phyloP scores from a whole-genome alignment of 1,140 invertebrate species.

The Papilio dardanus region DNA sequence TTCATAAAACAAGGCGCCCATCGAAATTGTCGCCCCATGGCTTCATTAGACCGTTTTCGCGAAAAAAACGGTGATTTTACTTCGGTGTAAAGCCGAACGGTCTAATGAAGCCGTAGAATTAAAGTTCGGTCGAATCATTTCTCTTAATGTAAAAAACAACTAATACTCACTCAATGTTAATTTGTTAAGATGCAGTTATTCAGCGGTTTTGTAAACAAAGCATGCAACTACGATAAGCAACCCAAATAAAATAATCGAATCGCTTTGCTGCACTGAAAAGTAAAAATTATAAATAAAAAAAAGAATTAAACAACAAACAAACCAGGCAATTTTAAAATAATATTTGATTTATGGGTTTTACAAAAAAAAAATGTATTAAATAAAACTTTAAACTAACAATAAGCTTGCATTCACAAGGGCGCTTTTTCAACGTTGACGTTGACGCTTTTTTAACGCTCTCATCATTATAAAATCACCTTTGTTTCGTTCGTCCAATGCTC shows the following conservation, averaged over 20 bases:
- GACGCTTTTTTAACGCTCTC: too few relatives aligned
- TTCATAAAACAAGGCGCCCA: too few relatives aligned
- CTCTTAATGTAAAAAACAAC: constrained; percentile 35
- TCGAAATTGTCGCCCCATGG: too few relatives aligned
- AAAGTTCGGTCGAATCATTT: neutral
- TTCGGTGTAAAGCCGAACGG: too few relatives aligned
- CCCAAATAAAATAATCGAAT: constrained; percentile 64
- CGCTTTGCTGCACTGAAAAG: constrained; percentile 65
- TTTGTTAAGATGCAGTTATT: constrained; percentile 36
- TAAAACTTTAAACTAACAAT: too few relatives aligned
- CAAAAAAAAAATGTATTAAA: neutral
- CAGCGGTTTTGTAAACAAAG: constrained; percentile 52
- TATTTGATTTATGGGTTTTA: neutral
- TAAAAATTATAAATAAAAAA: constrained; percentile 54
- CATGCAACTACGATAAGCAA: constrained; percentile 79
- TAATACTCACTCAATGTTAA: constrained; percentile 58
- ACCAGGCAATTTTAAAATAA: neutral
- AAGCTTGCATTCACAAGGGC: too few relatives aligned
- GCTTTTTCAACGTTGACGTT: too few relatives aligned
- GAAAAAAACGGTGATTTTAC: too few relatives aligned
- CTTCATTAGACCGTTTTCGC: too few relatives aligned
- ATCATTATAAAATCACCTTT: too few relatives aligned
- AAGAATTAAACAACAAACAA: constrained; percentile 13
- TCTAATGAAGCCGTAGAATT: too few relatives aligned
- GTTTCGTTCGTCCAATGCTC: too few relatives aligned